Base-by-base conservation (phyloP, 2,113 vertebrate genomes). In the Corydoras sp. region DNA sequence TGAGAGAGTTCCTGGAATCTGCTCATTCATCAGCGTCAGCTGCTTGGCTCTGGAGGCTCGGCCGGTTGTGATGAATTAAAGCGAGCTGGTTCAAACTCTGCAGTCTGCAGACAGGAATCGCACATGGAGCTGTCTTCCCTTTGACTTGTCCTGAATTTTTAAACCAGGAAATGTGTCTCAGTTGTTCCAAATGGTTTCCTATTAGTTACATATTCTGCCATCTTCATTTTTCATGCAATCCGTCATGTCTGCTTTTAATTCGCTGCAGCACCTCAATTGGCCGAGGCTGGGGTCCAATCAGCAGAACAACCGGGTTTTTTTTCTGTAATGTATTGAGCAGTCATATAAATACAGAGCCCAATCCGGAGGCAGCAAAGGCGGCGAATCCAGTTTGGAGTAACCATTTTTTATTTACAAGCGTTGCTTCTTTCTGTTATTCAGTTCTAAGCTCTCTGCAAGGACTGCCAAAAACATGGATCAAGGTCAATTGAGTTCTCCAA, bases 181-280 rank as follows among this genome's bases (percentile, higher is more conserved):
- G 50, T 43, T 35, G 50, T 54, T 35, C 49, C 51, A 50, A 49
- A 72, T 58, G 53, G 55, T 49, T 64, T 64, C 18, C 54, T 71
- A 51, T 49, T 56, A 24, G 60, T 71, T 62, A 54, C 31, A 31
- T 48, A 30, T 63, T 30, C 62, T 72, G 53, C 63, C 50, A 62
- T 55, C 62, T 72, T 49, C 3, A 58, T 65, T 58, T 65, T 72
- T 72, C n/a, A 55, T 59, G 24, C 30, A 31, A 65, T 59, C 62
- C 55, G 31, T 72, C 55, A 65, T 15, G 10, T 48, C 43, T 7
- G 8, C 1, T 32, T 18, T 58, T 58, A 18, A 58, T 65, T 63
- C 56, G 61, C 60, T 9, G 64, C 49, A 14, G 50, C 14, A 12
- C 35, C 7, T 55, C 53, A 31, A 43, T 31, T 9, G 29, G 8